These are phyloP conservation scores for Champsocephalus esox DNA, from an alignment of 2,797 vertebrate species.

Conservation along the genomic window DNA sequence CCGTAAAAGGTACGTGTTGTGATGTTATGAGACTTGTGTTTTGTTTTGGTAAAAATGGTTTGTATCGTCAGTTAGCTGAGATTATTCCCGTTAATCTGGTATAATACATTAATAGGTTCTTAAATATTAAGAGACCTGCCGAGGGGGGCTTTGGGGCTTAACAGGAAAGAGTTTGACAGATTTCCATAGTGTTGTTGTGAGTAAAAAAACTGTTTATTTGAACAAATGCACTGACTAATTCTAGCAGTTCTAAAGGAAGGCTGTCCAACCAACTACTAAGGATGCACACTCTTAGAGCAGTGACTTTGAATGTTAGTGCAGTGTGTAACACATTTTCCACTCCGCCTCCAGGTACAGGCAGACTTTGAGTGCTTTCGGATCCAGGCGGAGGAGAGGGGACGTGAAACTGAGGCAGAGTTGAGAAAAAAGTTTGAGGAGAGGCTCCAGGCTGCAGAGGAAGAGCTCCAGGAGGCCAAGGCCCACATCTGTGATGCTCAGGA, in stretches of 20 bases:
- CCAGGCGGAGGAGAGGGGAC: conserved; percentile 85
- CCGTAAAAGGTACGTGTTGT: too few species aligned
- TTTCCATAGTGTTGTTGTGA: not conserved
- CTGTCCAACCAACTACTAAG: not conserved
- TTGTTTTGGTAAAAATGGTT: too few species aligned
- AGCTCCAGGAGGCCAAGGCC: conserved; percentile 77
- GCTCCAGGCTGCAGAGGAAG: conserved; percentile 77
- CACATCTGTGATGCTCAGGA: conserved; percentile 68
- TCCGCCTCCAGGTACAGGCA: conserved; percentile 75
- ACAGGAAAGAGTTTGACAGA: not conserved
- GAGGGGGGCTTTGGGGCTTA: too few species aligned
- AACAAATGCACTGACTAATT: not conserved
- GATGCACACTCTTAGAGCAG: not conserved
- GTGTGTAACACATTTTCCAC: not conserved
- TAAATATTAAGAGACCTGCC: too few species aligned
- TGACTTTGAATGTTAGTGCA: not conserved
- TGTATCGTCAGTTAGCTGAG: too few species aligned
- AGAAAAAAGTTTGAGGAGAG: conserved; percentile 85
- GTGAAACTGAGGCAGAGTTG: conserved; percentile 80
- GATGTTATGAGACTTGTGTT: too few species aligned
- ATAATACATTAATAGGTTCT: too few species aligned
- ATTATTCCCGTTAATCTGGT: too few species aligned
- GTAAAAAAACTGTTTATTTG: not conserved
- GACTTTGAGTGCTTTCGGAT: conserved; percentile 79
- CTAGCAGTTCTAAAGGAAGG: not conserved